Base-by-base conservation (phyloP, 2,797 vertebrate genomes). In the Telmatherina bonti region DNA sequence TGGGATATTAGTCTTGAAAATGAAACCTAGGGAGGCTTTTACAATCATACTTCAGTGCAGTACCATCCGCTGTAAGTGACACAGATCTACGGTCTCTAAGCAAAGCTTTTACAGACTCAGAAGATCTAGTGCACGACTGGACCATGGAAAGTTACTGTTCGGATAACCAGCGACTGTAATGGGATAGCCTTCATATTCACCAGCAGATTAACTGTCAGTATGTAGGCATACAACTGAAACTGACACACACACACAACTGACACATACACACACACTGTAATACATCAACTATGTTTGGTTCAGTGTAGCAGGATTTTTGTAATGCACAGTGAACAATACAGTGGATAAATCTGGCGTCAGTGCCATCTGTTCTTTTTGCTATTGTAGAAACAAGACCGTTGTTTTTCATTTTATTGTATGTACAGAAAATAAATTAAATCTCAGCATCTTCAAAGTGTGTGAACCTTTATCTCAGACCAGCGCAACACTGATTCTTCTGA, bases 1-100 rank as follows among this genome's bases (percentile, higher is more conserved):
- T 79, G 87, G 78, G 72, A 87, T 72, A 82, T 87, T 87, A 89
- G 67, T 86, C 82, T 82, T 86, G 68, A 71, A 90, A 88, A 86
- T 88, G 68, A 83, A 88, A 79, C 67, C 51, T 18, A 8, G 49
- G 35, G 51, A 83, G 63, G 84, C 55, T 85, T 87, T 88, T 75
- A 72, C 83, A 77, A 84, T 53, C 71, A 16, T 67, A 80, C 70
- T 74, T 78, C 54, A 76, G 63, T 59, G 65, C 73, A 60, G 73
- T 70, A 62, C 29, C 63, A 60, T 62, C 69, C 41, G 3, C 45
- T 38, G 7, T 22, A 43, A 78, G 69, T 63, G 70, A 61, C 51
- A 66, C 20, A 54, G 47, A 47, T 64, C 36, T 52, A 33, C 38
- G 53, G 62, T 45, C 69, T 61, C 53, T 13, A 27, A 36, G 57